These are phyloP conservation scores for Cebus imitator DNA, from an alignment of 2,113 vertebrate species.

Conservation along the genomic window DNA sequence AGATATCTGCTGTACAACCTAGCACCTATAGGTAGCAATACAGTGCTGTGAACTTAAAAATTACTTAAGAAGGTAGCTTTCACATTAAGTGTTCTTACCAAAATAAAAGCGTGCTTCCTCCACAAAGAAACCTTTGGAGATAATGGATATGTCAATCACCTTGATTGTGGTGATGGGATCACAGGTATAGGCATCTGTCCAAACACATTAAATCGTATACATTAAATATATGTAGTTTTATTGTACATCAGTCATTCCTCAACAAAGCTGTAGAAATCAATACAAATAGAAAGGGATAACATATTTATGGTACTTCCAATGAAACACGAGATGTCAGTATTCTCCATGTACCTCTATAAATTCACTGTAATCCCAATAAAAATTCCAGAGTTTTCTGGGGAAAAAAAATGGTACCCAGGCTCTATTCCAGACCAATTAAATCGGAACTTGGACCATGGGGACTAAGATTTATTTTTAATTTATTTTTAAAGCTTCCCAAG, in stretches of 20 bases:
- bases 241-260: neutral
- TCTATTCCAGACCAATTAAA: neutral
- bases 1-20: neutral
- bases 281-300: neutral
- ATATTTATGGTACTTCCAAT: neutral
- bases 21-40: too few relatives aligned
- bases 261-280: neutral
- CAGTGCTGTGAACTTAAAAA: neutral
- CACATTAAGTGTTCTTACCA: neutral
- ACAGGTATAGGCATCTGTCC: neutral
- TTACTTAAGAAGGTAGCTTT: neutral
- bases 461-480: neutral
- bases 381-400: neutral
- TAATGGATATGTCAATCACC: neutral
- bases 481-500: neutral
- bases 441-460: neutral
- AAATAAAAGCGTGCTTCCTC: too few relatives aligned
- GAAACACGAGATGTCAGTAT: neutral
- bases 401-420: neutral
- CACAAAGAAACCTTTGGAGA: neutral
- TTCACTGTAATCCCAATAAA: neutral
- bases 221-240: neutral
- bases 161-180: neutral
- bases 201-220: neutral
- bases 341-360: neutral